Evolutionary conservation across 2,113 vertebrate species (phyloP).

Genomic region (Neopipo cinnamomea): DNA sequence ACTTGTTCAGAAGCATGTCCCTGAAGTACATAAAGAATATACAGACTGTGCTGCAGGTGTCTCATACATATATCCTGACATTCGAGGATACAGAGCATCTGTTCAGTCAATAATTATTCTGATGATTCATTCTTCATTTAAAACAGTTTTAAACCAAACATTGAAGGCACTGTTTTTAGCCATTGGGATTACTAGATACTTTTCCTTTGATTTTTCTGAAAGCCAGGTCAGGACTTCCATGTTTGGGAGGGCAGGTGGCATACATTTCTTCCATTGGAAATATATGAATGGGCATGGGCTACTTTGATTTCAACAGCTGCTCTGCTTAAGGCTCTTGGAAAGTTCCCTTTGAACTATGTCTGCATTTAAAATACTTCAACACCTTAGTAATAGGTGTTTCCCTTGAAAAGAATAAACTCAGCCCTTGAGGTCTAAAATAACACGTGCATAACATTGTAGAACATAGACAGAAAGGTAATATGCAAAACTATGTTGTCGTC

Average conservation of each 20-base stretch:
- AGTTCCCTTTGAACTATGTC: neutral
- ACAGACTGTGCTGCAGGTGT: neutral
- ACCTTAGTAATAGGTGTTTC: neutral
- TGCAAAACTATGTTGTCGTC: neutral
- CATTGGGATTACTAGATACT: neutral
- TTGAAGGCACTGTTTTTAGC: neutral
- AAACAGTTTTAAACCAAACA: neutral
- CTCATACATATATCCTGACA: neutral
- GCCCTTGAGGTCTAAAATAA: neutral
- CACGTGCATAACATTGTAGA: accelerated
- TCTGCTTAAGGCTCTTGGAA: neutral
- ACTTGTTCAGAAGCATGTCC: neutral
- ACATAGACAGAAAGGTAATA: neutral
- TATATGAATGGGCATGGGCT: neutral
- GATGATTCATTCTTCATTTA: neutral
- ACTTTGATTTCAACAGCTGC: neutral
- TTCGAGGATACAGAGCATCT: neutral
- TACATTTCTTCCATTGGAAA: neutral
- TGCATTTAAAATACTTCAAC: neutral
- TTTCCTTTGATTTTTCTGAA: neutral
- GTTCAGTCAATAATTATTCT: neutral
- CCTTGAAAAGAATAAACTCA: neutral
- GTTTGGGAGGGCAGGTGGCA: neutral
- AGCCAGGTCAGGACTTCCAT: neutral
- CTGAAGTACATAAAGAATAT: neutral